phyloP scores from a whole-genome alignment of 2,888 invertebrate genomes.

The Phyllotreta striolata region DNA sequence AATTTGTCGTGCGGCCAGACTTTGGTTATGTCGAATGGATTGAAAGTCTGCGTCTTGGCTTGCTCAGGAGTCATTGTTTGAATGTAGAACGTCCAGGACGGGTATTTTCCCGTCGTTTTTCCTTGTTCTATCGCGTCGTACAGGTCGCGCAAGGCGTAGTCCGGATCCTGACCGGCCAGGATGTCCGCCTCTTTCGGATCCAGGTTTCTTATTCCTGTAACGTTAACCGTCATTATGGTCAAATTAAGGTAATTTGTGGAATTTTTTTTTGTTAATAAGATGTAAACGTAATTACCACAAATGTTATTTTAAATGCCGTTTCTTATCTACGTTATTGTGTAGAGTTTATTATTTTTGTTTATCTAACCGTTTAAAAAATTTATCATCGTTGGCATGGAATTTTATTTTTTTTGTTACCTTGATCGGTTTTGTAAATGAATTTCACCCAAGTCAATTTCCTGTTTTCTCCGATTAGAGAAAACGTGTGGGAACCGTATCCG shows the following conservation, averaged over 20 bases:
- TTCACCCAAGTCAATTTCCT: slow-evolving; percentile 65
- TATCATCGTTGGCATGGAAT: background rate
- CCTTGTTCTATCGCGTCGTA: slow-evolving; percentile 80
- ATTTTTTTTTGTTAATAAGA: too few relatives aligned
- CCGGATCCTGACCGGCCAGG: slow-evolving; percentile 79
- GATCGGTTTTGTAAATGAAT: slow-evolving; percentile 90
- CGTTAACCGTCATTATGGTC: background rate
- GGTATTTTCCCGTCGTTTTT: slow-evolving; percentile 63
- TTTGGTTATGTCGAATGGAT: slow-evolving; percentile 81
- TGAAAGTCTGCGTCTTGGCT: slow-evolving; percentile 78
- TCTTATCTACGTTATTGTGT: too few relatives aligned
- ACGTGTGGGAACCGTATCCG: slow-evolving; percentile 92
- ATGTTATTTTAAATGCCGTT: too few relatives aligned
- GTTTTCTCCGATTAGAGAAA: slow-evolving; percentile 76
- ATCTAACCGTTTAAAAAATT: too few relatives aligned
- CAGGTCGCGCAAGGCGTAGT: slow-evolving; percentile 85
- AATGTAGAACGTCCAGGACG: slow-evolving; percentile 81
- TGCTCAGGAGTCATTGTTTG: slow-evolving; percentile 85
- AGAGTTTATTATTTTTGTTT: too few relatives aligned
- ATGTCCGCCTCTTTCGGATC: slow-evolving; percentile 70
- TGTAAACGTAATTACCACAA: too few relatives aligned
- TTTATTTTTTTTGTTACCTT: slow-evolving; percentile 64
- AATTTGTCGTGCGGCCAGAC: slow-evolving; percentile 86
- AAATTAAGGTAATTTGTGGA: too few relatives aligned
- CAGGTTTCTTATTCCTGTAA: slow-evolving; percentile 73